phyloP scores from a whole-genome alignment of 2,888 invertebrate species.

The Sepioteuthis lessoniana region DNA sequence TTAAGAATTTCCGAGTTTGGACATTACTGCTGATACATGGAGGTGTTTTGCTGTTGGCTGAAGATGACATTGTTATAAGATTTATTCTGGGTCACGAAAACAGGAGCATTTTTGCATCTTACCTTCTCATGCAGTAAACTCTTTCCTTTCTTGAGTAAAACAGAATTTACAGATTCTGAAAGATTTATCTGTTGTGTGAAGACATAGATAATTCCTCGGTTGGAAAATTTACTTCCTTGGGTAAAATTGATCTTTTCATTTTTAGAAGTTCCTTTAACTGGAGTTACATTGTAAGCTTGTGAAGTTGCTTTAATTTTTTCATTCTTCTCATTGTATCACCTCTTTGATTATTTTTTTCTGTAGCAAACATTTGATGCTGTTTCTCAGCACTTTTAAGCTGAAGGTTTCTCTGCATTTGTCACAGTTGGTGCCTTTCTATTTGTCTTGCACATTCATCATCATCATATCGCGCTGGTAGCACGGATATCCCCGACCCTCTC shows the following conservation, averaged over 20 bases:
- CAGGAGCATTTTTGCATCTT: conserved; percentile 17
- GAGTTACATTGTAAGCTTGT: background rate
- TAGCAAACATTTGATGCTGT: conserved; percentile 55
- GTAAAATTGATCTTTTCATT: background rate
- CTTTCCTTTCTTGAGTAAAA: background rate
- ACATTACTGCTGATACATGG: background rate
- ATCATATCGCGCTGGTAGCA: too few species aligned
- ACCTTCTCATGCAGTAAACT: background rate
- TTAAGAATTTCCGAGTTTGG: background rate
- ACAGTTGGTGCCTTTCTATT: conserved; percentile 66
- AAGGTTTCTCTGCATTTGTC: conserved; percentile 70
- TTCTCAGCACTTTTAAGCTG: conserved; percentile 67
- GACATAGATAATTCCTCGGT: background rate
- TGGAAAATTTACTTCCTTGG: background rate
- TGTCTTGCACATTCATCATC: too few species aligned
- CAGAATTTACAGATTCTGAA: background rate
- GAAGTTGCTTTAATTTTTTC: background rate
- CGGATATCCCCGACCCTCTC: too few species aligned
- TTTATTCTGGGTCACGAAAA: background rate
- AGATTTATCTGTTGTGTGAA: background rate
- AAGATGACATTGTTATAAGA: background rate
- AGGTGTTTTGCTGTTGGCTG: background rate
- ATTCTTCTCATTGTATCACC: background rate
- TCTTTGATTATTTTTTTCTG: background rate
- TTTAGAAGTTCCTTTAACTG: background rate